Evolutionary conservation across 2,888 invertebrate species (phyloP), one percentile per base, ranked within the genome.

Genomic region (Adelphocoris suturalis): DNA sequence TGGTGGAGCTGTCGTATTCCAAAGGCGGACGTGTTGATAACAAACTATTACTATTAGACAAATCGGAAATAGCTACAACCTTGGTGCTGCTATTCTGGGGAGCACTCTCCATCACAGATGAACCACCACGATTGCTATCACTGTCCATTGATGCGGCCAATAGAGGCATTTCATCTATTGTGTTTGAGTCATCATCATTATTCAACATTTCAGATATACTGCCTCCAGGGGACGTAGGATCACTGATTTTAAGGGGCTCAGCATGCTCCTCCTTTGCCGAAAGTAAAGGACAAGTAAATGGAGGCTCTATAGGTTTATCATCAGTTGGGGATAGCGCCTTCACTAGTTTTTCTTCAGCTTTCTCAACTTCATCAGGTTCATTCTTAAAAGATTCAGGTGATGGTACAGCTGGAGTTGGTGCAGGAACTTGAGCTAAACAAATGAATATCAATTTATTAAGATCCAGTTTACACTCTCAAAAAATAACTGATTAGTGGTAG

Each of bases 251-350:
- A 0, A 97, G 97, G 91, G 97, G 97, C 11, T 97, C 96, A 57
- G 97, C 96, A 93, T 97, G 97, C 76, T 97, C 94, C 93, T 97
- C 97, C 86, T 95, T 96, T 0, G 97, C 97, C 28, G 97, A 93
- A 3, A 97, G 93, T 92, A 96, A 94, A 27, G 82, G 19, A 82
- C 78, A 46, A 16, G 48, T 48, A 9, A 5, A 12, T 19, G 46
- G n/a, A n/a, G 82, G 19, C n/a, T 82, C 52, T n/a, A 52, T 4
- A 23, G 47, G 52, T n/a, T 47, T 78, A 37, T 46, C 37, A 1
- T 47, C 47, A 47, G 37, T 9, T n/a, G 37, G 37, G 5, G 78
- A 28, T 1, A 5, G 78, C 19, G 37, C 78, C 19, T 46, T 27
- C 19, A 9, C 47, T 82, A 27, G 13, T 48, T 19, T 68, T 68